Evolutionary conservation across 1,140 invertebrate genomes (phyloP), one percentile per base, ranked within the genome.

Genomic region (Drosophila quadrilineata): DNA sequence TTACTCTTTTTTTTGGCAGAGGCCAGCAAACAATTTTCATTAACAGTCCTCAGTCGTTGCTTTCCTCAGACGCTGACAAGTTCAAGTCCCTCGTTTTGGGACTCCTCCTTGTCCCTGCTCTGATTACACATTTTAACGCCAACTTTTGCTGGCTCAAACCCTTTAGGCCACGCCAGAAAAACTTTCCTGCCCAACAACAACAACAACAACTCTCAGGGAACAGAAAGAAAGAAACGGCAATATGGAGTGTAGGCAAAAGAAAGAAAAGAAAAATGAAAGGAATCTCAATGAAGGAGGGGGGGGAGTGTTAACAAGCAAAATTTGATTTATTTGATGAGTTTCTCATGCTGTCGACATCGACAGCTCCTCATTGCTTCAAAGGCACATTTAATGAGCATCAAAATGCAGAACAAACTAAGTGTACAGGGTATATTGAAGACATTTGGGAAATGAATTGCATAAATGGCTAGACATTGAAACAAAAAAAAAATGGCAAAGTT

Each of bases 321-420:
- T 84, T 84, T 85, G 79, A 84, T 84, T 84, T 84, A 84, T 84
- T 84, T 84, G 77, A 85, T 85, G 73, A 85, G 79, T 84, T 74
- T 84, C 62, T 38, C 48, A 59, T 63, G 65, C 57, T 75, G 69
- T 45, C 49, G 64, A 12, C 8, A 16, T 28, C 46, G 29, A 43
- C 31, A n/a, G n/a, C n/a, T n/a, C n/a, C n/a, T n/a, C n/a, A 46
- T 43, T 6, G 17, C 28, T 36, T 60, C 31, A 46, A 71, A 70
- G 77, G 53, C 53, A 79, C 59, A 57, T 84, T 82, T 77, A 84
- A 84, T 84, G 77, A 84, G 77, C 77, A 74, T 74, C 54, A 84
- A 84, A 84, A 77, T 52, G 45, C 10, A 36, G 22, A 24, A 26
- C 3, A 62, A 48, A 10, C 3, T 26, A 26, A 54, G 33, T 10